Base-by-base conservation (phyloP, 2,888 invertebrate genomes). In the Apeira syringaria region DNA sequence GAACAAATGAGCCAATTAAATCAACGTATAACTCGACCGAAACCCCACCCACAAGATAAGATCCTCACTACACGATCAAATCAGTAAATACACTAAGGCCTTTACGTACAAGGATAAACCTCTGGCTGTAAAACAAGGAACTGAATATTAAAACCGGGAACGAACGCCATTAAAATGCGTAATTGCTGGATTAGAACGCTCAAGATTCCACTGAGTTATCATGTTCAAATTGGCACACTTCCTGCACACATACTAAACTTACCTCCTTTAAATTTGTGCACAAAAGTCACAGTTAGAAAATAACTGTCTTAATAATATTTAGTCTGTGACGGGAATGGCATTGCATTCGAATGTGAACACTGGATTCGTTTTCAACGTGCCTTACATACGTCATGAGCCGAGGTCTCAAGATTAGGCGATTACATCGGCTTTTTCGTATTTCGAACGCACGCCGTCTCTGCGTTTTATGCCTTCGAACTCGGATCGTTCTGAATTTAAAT, bases 81-180 rank as follows among this genome's bases (percentile, higher is more conserved):
- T 39, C 30, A 27, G 34, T 33, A 39, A 35, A 40, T 32, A 46
- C 35, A 31, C 22, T 48, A 56, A 55, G 53, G 50, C 53, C 29
- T 35, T 11, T 31, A 32, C 25, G 25, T 12, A 32, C 22, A 11
- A 32, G 57, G 64, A 71, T 72, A 67, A 74, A 68, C 76, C 69
- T 52, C 58, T 1, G 66, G 70, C 75, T 76, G 79, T 86, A 83
- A 85, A 88, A 86, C 85, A 80, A 81, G 87, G 85, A 81, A 69
- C 59, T 68, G 85, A 87, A 88, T 88, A 88, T 87, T 88, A 88
- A 88, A 88, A 88, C 74, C 80, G 73, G 69, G 71, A 75, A 74
- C 77, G 80, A 84, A 83, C 77, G 79, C 84, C 83, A 88, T 89
- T 87, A 88, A 88, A 89, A 87, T 89, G 79, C 84, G 83, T 87